Evolutionary conservation across 1,140 invertebrate species (phyloP).

Genomic region (Chironomus striatipennis): DNA sequence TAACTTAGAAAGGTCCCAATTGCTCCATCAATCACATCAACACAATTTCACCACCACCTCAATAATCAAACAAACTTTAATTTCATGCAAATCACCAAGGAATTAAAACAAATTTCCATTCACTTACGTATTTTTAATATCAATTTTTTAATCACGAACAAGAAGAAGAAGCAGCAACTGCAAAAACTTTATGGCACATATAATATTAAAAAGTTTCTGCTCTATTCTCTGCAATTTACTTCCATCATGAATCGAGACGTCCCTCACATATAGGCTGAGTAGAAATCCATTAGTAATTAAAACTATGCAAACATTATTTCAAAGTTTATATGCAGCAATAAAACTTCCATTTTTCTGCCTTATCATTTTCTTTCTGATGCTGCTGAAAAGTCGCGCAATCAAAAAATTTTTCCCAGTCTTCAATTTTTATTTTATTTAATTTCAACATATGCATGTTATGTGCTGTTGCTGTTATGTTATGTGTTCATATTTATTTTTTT

Average conservation of each 20-base stretch:
- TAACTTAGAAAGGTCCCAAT: too few relatives aligned
- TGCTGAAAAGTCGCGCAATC: neutral
- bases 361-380: neutral
- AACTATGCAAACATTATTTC: neutral
- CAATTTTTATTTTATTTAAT: neutral
- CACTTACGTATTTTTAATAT: too few relatives aligned
- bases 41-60: too few relatives aligned
- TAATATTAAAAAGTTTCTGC: constrained; percentile 3
- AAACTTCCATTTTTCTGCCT: neutral
- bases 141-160: too few relatives aligned
- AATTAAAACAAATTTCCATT: too few relatives aligned
- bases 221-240: neutral
- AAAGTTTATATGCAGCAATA: neutral
- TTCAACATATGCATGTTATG: neutral
- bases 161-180: neutral
- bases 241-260: neutral
- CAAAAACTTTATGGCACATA: neutral
- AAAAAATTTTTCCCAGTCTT: neutral
- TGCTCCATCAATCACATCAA: too few relatives aligned
- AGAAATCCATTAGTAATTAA: neutral
- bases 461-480: neutral
- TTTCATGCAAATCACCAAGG: too few relatives aligned
- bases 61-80: too few relatives aligned
- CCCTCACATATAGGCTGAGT: neutral
- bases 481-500: neutral